Conservation (phyloP, 2,888 invertebrate species). For the Leptopilina syphax region DNA sequence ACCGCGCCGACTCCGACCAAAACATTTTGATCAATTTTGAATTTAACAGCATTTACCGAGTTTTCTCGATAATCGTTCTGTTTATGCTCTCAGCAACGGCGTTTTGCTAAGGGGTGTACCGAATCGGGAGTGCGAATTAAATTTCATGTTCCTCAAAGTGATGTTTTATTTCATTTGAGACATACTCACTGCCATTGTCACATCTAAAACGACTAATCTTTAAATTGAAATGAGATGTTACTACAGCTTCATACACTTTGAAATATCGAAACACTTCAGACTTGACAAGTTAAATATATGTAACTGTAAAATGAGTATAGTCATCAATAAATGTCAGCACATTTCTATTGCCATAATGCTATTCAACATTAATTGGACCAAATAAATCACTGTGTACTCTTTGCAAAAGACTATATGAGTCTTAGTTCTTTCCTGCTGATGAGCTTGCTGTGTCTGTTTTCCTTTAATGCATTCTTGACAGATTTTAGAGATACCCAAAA, state of each 20-base stretch:
- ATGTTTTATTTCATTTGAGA: conserved; percentile 56
- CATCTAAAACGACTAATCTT: conserved; percentile 58
- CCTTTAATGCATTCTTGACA: conserved; percentile 54
- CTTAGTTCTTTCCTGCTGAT: conserved; percentile 45
- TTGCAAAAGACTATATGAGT: conserved; percentile 49
- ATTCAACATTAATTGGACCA: conserved; percentile 57
- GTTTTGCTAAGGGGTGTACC: conserved; percentile 64
- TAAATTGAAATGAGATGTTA: conserved; percentile 56
- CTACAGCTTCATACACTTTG: conserved; percentile 57
- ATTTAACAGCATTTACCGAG: conserved; percentile 67
- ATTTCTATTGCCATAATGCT: conserved; percentile 50
- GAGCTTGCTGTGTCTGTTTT: conserved; percentile 49
- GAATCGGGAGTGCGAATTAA: conserved; percentile 57
- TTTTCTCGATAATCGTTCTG: conserved; percentile 68
- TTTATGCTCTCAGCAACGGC: conserved; percentile 62
- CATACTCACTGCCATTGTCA: conserved; percentile 62
- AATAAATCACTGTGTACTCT: conserved; percentile 58
- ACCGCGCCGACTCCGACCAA: conserved; percentile 66
- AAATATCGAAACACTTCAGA: conserved; percentile 59
- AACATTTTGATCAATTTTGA: conserved; percentile 66
- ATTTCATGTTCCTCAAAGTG: conserved; percentile 59
- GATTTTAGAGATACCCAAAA: conserved; percentile 48
- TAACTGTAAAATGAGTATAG: conserved; percentile 56
- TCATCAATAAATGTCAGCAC: conserved; percentile 58
- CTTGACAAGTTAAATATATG: conserved; percentile 46